Evolutionary conservation across 2,888 invertebrate genomes (phyloP).

Genomic region (Incurvaria masculella): DNA sequence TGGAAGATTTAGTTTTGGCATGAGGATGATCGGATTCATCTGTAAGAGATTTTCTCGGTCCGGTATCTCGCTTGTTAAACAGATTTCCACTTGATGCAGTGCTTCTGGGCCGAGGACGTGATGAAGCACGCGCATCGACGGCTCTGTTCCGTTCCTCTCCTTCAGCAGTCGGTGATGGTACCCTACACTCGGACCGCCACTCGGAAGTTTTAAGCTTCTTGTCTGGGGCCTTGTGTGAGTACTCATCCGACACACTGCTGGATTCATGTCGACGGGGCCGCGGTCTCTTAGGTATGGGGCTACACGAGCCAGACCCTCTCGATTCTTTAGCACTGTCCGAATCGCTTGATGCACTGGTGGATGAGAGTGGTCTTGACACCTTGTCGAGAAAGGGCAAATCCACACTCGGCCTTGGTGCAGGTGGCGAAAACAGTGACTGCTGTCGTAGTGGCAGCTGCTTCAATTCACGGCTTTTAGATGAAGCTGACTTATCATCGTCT

Average conservation of each 20-base stretch:
- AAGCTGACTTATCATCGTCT: slow-evolving; percentile 40
- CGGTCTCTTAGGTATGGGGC: slow-evolving; percentile 43
- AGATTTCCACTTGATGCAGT: slow-evolving; percentile 65
- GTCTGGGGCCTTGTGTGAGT: slow-evolving; percentile 65
- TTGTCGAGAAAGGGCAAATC: slow-evolving; percentile 80
- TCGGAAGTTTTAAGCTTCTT: slow-evolving; percentile 84
- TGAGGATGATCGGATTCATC: slow-evolving; percentile 29
- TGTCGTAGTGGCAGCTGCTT: slow-evolving; percentile 36
- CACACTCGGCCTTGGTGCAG: slow-evolving; percentile 52
- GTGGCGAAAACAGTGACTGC: slow-evolving; percentile 44
- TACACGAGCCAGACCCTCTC: slow-evolving; percentile 36
- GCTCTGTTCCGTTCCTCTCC: slow-evolving; percentile 67
- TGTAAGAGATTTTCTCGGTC: slow-evolving; percentile 49
- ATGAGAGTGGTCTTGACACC: slow-evolving; percentile 67
- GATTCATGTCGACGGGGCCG: slow-evolving; percentile 40
- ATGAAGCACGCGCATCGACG: slow-evolving; percentile 42
- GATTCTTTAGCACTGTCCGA: slow-evolving; percentile 52
- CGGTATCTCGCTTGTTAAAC: slow-evolving; percentile 58
- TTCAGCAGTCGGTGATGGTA: slow-evolving; percentile 70
- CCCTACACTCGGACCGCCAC: slow-evolving; percentile 69
- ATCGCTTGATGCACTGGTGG: slow-evolving; percentile 60
- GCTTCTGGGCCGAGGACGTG: slow-evolving; percentile 67
- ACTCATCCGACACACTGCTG: slow-evolving; percentile 28
- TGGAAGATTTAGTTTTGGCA: slow-evolving; percentile 45
- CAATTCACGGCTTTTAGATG: slow-evolving; percentile 13